These are phyloP conservation scores for Rhaphigaster nebulosa DNA, from an alignment of 2,888 invertebrate species.

Conservation along the genomic window DNA sequence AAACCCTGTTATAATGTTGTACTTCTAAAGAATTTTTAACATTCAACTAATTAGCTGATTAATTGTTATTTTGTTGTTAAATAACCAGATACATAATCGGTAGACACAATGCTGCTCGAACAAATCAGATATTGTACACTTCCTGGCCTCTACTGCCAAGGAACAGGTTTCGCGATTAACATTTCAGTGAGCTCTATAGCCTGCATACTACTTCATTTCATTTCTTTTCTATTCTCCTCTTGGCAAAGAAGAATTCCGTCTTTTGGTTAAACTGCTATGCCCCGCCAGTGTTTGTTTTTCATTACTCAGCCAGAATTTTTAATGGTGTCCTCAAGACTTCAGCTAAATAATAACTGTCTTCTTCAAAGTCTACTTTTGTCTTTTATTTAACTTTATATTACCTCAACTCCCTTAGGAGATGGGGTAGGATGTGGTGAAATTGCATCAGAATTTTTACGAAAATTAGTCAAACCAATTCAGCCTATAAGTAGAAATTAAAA, in stretches of 20 bases:
- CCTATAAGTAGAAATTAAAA: no score
- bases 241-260: neutral
- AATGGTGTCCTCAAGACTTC: neutral
- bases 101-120: neutral
- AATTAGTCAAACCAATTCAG: neutral
- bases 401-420: neutral
- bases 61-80: no score
- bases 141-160: neutral
- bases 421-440: neutral
- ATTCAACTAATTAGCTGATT: no score
- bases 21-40: no score
- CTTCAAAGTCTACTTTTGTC: neutral
- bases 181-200: neutral
- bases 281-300: slow-evolving; percentile 9
- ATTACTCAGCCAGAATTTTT: neutral
- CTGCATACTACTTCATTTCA: neutral
- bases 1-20: no score
- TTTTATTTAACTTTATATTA: neutral
- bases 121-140: neutral
- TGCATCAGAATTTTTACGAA: neutral
- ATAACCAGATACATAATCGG: no score
- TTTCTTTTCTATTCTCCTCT: neutral
- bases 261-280: neutral
- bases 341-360: neutral
- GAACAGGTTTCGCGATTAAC: neutral